phyloP scores from a whole-genome alignment of 2,888 invertebrate genomes.

The Drosophila mimica region DNA sequence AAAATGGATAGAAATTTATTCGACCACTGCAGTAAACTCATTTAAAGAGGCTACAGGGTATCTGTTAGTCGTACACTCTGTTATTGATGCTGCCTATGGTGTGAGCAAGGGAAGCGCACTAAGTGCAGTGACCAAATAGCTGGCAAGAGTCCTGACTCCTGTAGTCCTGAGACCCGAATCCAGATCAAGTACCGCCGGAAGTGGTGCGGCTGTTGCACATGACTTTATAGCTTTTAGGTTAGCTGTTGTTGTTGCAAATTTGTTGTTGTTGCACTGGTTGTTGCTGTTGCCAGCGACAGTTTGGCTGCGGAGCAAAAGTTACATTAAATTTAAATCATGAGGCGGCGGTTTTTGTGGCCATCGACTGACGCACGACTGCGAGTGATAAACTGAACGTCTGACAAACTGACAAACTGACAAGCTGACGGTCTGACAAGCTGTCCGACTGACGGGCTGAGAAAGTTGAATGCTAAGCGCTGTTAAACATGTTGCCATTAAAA shows the following conservation, averaged over 20 bases:
- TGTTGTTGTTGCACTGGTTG: conserved; percentile 13
- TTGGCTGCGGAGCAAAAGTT: conserved; percentile 64
- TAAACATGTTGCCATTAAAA: conserved; percentile 71
- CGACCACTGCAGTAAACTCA: background rate
- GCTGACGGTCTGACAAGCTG: conserved; percentile 17
- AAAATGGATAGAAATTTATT: background rate
- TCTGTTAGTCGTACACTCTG: background rate
- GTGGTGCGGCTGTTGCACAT: conserved; percentile 69
- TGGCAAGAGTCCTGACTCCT: conserved; percentile 39
- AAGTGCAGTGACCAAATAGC: conserved; percentile 76
- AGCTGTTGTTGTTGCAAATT: conserved; percentile 27
- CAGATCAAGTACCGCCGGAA: conserved; percentile 58
- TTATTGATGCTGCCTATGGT: conserved; percentile 11
- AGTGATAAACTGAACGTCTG: conserved; percentile 33
- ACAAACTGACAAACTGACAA: conserved; percentile 17
- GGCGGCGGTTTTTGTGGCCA: conserved; percentile 67
- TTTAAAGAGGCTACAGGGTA: background rate
- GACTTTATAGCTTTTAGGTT: conserved; percentile 70
- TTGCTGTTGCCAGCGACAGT: conserved; percentile 44
- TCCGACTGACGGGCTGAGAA: conserved; percentile 39
- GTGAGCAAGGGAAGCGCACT: conserved; percentile 65
- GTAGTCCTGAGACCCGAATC: conserved; percentile 16
- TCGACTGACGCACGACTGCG: conserved; percentile 24
- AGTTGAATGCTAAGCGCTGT: conserved; percentile 60
- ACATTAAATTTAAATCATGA: conserved; percentile 77